Base-by-base conservation (phyloP, 1,140 invertebrate species). In the Magallana angulata region DNA sequence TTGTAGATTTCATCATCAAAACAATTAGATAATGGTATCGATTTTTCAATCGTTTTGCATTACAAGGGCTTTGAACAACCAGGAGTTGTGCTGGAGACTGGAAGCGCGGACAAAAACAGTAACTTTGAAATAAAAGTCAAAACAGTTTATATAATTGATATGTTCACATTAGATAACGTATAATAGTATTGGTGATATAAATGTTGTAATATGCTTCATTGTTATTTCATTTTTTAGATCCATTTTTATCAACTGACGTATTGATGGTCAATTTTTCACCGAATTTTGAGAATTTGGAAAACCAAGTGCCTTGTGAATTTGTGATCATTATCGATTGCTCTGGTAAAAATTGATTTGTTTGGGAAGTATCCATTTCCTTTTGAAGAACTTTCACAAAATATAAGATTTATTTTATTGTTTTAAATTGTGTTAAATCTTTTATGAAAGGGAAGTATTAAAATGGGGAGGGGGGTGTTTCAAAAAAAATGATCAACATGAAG, bases 201-300 rank as follows among this genome's bases (percentile, higher is more conserved):
- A 48, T 48, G 36, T 48, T 64, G 7, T 8, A n/a, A 7, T 24
- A 71, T 11, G 24, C 7, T 8, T 36, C 5, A 18, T 18, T 7
- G 4, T 18, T 85, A 6, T 1, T 16, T 85, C 58, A 16, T 82
- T 12, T 85, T 64, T 30, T 56, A 88, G 85, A 86, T 16, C 84
- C 83, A 0, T 59, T 90, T 30, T 64, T 89, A n/a, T 86, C 86
- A 57, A 58, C 86, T 18, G 89, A 90, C 59, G 57, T 89, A 14
- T 62, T 90, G 30, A 90, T 90, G 89, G 18, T 90, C 24, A 90
- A 84, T 59, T 90, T 90, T 62, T 87, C 85, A 64, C 89, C 88
- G n/a, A 12, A 58, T 24, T 82, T 56, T 8, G n/a, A 56, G 57
- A 80, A 90, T 24, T 36, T 89, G 5, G 71, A 85, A 12, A 56